Base-by-base conservation (phyloP, 2,113 vertebrate species). In the Varanus salvator region DNA sequence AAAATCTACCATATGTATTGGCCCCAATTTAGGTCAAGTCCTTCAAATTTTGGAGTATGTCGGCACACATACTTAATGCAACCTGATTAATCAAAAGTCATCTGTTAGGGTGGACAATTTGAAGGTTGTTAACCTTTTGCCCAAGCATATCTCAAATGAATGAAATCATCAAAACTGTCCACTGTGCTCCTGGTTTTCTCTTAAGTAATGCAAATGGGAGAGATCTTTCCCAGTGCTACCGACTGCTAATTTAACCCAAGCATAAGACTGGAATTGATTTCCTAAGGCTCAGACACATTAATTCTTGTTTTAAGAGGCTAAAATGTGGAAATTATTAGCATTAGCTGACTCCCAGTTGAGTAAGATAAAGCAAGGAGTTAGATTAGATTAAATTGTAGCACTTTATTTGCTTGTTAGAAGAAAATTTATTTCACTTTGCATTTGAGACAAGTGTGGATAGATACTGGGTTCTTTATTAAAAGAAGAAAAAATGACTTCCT, bases 371-470 rank as follows among this genome's bases (percentile, higher is more conserved):
- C 15, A 87, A 27, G 89, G 75, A 86, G 84, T 85, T 88, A 86
- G 27, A 80, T 31, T 81, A 91, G 87, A 91, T 92, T 94, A 90
- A 93, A 91, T 76, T 76, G 4, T 89, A 88, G 44, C 3, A 21
- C 4, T 77, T 87, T 19, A 69, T 57, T 94, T 94, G 91, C 57
- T 85, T 89, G 8, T 74, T 90, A 80, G 12, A 31, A n/a, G 90
- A 74, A 84, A 38, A 87, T 92, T 88, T 93, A 72, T 84, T 88
- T 92, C 88, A 52, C 27, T 15, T 88, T 89, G 27, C 19, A 88
- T 78, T 48, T 38, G 78, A 80, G n/a, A n/a, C 21, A 25, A 76
- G 57, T 6, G 0, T 50, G 90, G 6, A 23, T 76, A 54, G n/a
- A 72, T 87, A 93, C 8, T 17, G 14, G 91, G 9, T 17, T 0